phyloP scores from a whole-genome alignment of 2,113 vertebrate species.

The Pseudolaguvia tuberculata region DNA sequence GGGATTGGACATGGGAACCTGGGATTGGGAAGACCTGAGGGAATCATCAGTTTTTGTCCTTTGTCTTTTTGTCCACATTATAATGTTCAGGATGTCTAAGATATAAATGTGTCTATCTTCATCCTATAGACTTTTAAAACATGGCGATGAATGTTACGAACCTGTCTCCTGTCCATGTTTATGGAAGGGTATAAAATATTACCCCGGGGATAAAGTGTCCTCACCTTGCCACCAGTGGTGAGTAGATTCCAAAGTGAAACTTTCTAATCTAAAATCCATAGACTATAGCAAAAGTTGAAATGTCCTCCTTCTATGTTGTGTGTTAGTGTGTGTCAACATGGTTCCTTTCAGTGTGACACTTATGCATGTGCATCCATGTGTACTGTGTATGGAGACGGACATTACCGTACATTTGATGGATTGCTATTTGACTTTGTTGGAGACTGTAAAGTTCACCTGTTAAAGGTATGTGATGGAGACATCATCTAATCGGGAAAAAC shows the following conservation, averaged over 20 bases:
- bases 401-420: conserved; percentile 91
- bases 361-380: conserved; percentile 91
- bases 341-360: conserved; percentile 84
- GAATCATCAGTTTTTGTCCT: conserved; percentile 57
- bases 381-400: conserved; percentile 84
- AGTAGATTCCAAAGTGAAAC: conserved; percentile 45
- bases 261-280: too few species aligned
- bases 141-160: conserved; percentile 84
- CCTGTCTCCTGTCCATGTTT: conserved; percentile 83
- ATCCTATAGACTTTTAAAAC: conserved; percentile 78
- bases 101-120: conserved; percentile 34
- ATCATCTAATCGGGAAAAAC: too few species aligned
- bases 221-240: conserved; percentile 92
- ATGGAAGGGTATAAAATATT: conserved; percentile 97
- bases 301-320: conserved; percentile 26
- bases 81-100: background rate
- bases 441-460: conserved; percentile 82
- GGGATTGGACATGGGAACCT: conserved; percentile 31
- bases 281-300: too few species aligned
- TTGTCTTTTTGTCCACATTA: background rate
- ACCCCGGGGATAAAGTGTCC: conserved; percentile 83
- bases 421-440: conserved; percentile 88
- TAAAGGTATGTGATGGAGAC: conserved; percentile 78
- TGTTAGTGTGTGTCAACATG: conserved; percentile 81
- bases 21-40: conserved; percentile 53